Evolutionary conservation across 2,797 vertebrate species (phyloP), one percentile per base, ranked within the genome.

Genomic region (Babyrousa celebensis): DNA sequence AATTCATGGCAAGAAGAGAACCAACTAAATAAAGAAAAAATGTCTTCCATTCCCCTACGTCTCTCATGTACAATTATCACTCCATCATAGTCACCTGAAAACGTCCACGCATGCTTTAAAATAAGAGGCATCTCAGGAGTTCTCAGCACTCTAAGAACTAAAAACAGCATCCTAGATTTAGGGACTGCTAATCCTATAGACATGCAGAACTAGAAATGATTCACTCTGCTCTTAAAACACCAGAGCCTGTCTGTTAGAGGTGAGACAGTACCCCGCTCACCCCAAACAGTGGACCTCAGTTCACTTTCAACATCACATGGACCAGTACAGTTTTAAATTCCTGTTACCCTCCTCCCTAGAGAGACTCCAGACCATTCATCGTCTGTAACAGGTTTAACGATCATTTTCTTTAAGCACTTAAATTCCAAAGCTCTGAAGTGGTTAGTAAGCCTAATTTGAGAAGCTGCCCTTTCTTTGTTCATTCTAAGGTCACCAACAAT

Each of bases 161-260:
- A 91, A 90, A 86, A 68, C 78, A 89, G 85, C 63, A 85, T 82
- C 67, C 87, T 82, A 43, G 86, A 27, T 92, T 95, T 87, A 96
- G 92, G 10, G 67, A 70, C 70, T 94, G 85, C 65, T 92, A 97
- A 92, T 94, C 74, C 88, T 63, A 91, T 29, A 83, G 72, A 85
- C 56, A 85, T 60, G 91, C 95, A 89, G 90, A 92, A 71, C 79
- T 77, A 86, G 78, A 89, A 96, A 91, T 27, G 25, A 95, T 75
- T 72, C 75, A 2, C 58, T 79, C 56, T 72, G 32, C 32, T 65
- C 96, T 83, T 92, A 85, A 93, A 97, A 97, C 32, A 48, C 32
- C 94, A 93, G 48, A 32, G 48, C 40, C 79, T 77, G 17, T 48
- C 62, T 74, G 36, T 40, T 18, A 75, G 85, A 93, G 78, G 40